Base-by-base conservation (phyloP, 1,140 invertebrate genomes). In the Neodiprion fabricii region DNA sequence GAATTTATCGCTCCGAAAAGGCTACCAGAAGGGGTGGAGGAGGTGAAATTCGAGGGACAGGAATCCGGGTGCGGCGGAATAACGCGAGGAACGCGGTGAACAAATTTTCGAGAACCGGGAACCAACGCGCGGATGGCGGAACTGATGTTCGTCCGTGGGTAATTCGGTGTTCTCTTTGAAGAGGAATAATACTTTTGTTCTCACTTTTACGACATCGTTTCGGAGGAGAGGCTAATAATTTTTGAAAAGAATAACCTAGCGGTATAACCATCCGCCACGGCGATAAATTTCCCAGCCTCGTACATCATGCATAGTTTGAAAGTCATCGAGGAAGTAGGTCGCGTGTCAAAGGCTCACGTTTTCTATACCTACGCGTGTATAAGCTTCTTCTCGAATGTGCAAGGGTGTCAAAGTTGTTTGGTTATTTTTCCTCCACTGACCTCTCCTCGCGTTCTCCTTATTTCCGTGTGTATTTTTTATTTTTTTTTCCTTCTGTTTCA, bases 311-410 rank as follows among this genome's bases (percentile, higher is more conserved):
- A 17, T 3, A 65, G 12, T 14, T 21, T 21, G 12, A 14, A 28
- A 12, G 81, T 84, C 85, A 86, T 80, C 80, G 77, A 81, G 85
- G 86, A 87, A 87, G 75, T 87, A 79, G 86, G 85, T 87, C 85
- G 80, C 80, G 82, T 85, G 85, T 87, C 85, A 87, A 87, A 87
- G 83, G 83, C 84, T 84, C 28, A 40, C 28, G 28, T 40, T 40
- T 40, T 40, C 28, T 40, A 40, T 40, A 40, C 28, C 28, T 40
- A 40, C 28, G 28, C 28, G 28, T 40, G 28, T 40, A 40, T 40
- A 40, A 40, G 28, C 28, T 40, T 40, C 28, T 40, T 5, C 5
- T 40, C 5, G 28, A 5, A 40, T 40, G 1, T 82, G 82, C 80
- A 81, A 65, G 85, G 81, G 83, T 86, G 85, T 85, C 84, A 83